Evolutionary conservation across 2,888 invertebrate genomes (phyloP), one percentile per base, ranked within the genome.

Genomic region (Drosophila yooni): DNA sequence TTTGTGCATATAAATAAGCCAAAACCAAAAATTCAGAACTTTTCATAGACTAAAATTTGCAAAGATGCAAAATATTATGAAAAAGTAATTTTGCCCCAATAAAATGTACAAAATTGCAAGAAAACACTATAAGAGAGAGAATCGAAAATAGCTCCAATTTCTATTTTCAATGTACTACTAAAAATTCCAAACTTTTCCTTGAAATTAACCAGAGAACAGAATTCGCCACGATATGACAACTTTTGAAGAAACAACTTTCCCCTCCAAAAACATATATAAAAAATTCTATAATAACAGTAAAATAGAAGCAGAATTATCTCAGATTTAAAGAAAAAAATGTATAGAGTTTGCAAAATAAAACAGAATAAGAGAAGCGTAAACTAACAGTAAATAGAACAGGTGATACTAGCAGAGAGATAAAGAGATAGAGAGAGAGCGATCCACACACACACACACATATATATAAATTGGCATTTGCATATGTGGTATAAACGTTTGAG

Each of bases 401-500:
- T 56, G 56, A 56, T 56, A 56, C 25, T 36, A 36, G 54, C n/a
- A 25, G 18, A 21, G 36, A 54, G 13, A 34, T 11, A 31, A 21
- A 52, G 21, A 52, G 33, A 38, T 11, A 18, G 5, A 58, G 27
- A 54, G 63, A 11, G 38, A 46, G 34, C 46, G 25, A 25, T 25
- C 21, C 15, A 53, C 25, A 51, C 50, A 50, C 5, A 29, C 27
- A 48, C 2, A 21, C 2, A 11, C 2, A 46, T 0, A 29, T 2
- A 46, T 18, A 21, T 29, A 31, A 21, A 40, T 40, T 43, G 21
- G 21, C 21, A 43, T 13, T 21, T 21, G 43, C 43, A 46, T 25
- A 46, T 46, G 25, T 31, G 56, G 54, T 68, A 62, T 53, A n/a
- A 46, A 29, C 53, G 53, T 62, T 66, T 53, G 59, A 64, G 57